Conservation (phyloP, 2,888 invertebrate species). For the Schizotus pectinicornis region DNA sequence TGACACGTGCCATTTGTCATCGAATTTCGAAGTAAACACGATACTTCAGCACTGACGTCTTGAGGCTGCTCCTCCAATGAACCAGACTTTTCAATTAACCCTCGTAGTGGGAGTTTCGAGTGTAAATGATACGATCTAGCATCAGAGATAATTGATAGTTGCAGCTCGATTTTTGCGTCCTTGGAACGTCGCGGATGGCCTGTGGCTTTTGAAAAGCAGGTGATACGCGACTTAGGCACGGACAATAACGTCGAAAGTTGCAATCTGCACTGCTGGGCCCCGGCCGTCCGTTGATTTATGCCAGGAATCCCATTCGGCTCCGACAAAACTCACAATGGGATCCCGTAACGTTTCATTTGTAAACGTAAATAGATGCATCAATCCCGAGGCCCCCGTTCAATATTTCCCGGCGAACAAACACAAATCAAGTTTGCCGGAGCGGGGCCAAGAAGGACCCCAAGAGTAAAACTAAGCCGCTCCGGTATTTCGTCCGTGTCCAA, state of each 20-base stretch:
- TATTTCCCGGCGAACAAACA: slow-evolving; percentile 35
- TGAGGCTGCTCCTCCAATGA: too few species aligned
- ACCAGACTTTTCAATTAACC: too few species aligned
- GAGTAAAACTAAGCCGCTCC: slow-evolving; percentile 27
- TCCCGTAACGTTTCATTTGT: slow-evolving; percentile 35
- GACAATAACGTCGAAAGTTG: slow-evolving; percentile 20
- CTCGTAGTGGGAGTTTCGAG: too few species aligned
- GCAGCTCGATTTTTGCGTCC: too few species aligned
- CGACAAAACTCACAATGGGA: slow-evolving; percentile 26
- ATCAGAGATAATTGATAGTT: too few species aligned
- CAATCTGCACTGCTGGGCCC: slow-evolving; percentile 13
- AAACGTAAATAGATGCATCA: slow-evolving; percentile 40
- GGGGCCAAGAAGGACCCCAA: slow-evolving; percentile 20
- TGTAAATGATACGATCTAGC: too few species aligned
- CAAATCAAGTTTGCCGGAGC: slow-evolving; percentile 32
- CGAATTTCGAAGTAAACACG: too few species aligned
- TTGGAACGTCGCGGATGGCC: too few species aligned
- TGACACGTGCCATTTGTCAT: too few species aligned
- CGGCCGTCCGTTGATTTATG: slow-evolving; percentile 25
- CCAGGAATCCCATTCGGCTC: slow-evolving; percentile 24
- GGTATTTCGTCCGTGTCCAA: slow-evolving; percentile 24
- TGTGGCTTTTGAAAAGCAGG: too few species aligned
- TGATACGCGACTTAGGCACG: too few species aligned
- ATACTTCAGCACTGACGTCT: too few species aligned
- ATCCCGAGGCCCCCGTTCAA: slow-evolving; percentile 30